Evolutionary conservation across 53 echinoderm and acorn worm species (phyloP).

Genomic region (Arbacia lixula): DNA sequence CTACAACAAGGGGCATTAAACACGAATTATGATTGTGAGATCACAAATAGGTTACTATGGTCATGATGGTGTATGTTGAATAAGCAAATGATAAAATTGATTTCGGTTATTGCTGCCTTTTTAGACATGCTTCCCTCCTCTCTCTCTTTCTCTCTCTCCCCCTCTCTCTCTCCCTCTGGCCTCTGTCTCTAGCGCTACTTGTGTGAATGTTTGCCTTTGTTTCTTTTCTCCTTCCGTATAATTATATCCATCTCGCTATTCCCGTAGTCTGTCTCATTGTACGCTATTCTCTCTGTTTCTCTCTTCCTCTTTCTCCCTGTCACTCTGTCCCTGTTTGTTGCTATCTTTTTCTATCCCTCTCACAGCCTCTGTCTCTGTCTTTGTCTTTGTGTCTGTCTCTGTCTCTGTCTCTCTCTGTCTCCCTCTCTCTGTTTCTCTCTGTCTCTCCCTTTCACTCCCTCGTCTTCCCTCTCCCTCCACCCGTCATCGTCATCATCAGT

Average conservation of each 20-base stretch:
- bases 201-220: too few species aligned
- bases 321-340: neutral
- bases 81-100: too few species aligned
- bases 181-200: neutral
- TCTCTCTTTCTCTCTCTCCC: neutral
- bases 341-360: neutral
- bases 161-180: neutral
- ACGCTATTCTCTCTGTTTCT: too few species aligned
- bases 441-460: neutral
- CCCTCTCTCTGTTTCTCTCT: neutral
- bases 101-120: too few species aligned
- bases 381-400: neutral
- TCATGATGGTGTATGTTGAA: too few species aligned
- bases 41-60: too few species aligned
- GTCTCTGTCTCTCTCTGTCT: neutral
- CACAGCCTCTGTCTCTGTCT: neutral
- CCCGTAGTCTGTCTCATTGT: too few species aligned
- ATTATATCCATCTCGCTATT: too few species aligned
- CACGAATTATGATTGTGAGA: too few species aligned
- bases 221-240: neutral
- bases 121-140: too few species aligned
- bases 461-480: neutral
- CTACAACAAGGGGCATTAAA: too few species aligned
- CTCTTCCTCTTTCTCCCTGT: neutral
- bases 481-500: neutral